Conservation (phyloP, 1,140 invertebrate genomes). For the Asobara japonica region DNA sequence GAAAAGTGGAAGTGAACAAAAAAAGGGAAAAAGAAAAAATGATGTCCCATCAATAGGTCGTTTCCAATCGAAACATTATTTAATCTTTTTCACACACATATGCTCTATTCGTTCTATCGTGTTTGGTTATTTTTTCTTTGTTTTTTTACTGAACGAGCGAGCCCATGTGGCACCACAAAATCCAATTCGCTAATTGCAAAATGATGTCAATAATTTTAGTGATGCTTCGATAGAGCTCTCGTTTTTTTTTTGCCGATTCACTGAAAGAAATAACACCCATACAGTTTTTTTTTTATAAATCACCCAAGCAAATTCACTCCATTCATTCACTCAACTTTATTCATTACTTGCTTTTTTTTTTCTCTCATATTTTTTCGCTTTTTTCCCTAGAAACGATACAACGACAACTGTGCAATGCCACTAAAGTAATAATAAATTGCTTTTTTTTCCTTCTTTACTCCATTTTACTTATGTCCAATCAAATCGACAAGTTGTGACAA, state of each 20-base stretch:
- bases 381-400: not conserved
- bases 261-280: not conserved
- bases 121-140: too few relatives aligned
- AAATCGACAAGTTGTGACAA: slow-evolving; percentile 16
- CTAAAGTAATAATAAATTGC: slow-evolving; percentile 2
- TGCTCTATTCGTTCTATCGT: not conserved
- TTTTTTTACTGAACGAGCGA: too few relatives aligned
- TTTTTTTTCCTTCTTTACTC: slow-evolving; percentile 4
- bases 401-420: not conserved
- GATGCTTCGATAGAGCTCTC: too few relatives aligned
- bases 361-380: not conserved
- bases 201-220: too few relatives aligned
- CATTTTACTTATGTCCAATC: slow-evolving; percentile 10
- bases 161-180: not conserved
- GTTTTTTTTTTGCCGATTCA: not conserved
- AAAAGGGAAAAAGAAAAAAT: not conserved
- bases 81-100: not conserved
- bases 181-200: too few relatives aligned
- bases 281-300: not conserved
- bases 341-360: not conserved
- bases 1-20: not conserved
- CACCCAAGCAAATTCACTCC: not conserved
- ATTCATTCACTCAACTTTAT: not conserved
- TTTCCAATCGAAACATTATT: not conserved
- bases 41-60: not conserved